Evolutionary conservation across 2,113 vertebrate genomes (phyloP), one percentile per base, ranked within the genome.

Genomic region (Caranx ignobilis): DNA sequence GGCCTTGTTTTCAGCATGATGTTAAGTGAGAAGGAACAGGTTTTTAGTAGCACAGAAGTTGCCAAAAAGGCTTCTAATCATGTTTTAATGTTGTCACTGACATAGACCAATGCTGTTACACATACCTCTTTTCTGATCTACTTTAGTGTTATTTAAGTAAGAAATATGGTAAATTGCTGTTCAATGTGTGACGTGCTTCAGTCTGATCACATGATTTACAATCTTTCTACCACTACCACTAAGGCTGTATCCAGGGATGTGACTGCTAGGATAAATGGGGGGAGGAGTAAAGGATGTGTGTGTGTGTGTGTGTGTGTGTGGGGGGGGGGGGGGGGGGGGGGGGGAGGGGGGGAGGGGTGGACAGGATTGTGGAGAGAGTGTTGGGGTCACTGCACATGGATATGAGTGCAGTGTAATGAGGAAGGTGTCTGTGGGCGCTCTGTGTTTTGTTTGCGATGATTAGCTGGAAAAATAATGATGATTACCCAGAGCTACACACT

Each of bases 351-450:
- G 87, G 82, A 79, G 19, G 89, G 68, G 71, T 69, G 59, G 72
- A 45, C 18, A 61, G 65, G 61, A 60, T 64, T 12, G 64, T 75
- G 59, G 69, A 18, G 77, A 76, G 73, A 77, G 77, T 77, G 73
- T 80, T 43, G 63, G 90, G 90, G 89, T 91, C 92, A 90, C 63
- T 88, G 82, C 90, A 92, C 89, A 90, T 79, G 75, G 41, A 56
- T 82, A 18, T 68, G 64, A 75, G 71, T 21, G 32, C 26, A 43
- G 71, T 64, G 5, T 70, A 85, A 64, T 71, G 73, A 66, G 39
- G 56, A 4, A 18, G 31, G 10, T 37, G 52, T 47, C 39, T 65
- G 62, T 69, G 62, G 66, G 47, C 26, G 26, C 26, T 76, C 52
- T 62, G n/a, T 77, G 43, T 70, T 81, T n/a, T 50, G 26, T 85